Evolutionary conservation across 2,113 vertebrate species (phyloP).

Genomic region (Ammodytes dubius): DNA sequence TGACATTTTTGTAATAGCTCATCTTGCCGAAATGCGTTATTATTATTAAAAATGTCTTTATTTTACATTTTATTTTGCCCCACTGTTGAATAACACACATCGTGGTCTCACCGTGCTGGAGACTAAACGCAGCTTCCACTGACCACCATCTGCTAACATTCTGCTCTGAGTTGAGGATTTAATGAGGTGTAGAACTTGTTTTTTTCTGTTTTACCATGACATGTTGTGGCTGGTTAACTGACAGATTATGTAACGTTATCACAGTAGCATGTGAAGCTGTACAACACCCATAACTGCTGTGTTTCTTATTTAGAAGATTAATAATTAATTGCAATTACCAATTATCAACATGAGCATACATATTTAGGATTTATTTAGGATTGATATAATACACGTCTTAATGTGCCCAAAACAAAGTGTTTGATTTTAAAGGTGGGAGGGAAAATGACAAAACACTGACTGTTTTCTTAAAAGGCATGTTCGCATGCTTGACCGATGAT

Average conservation of each 20-base stretch:
- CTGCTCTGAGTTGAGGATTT: not conserved
- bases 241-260: constrained; percentile 13
- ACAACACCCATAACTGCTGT: not conserved
- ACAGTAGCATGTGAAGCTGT: not conserved
- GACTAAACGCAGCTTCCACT: not conserved
- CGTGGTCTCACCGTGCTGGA: not conserved
- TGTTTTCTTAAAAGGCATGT: not conserved
- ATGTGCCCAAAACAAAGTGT: not conserved
- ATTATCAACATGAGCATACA: not conserved
- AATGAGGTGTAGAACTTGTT: constrained; percentile 18
- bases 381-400: not conserved
- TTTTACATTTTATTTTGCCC: not conserved
- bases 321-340: not conserved
- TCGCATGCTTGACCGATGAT: constrained; percentile 26
- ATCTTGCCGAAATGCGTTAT: not conserved
- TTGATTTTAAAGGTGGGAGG: not conserved
- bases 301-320: too few relatives aligned
- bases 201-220: constrained; percentile 15
- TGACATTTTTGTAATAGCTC: constrained; percentile 30
- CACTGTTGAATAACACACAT: not conserved
- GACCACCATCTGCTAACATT: not conserved
- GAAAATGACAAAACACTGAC: not conserved
- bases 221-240: constrained; percentile 9
- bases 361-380: not conserved
- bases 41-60: too few relatives aligned